Percentiles rank a stretch among this genome's conserved stretches.
These are phyloP conservation scores for Pteropus alecto DNA, from an alignment of 2,113 vertebrate genomes.

Conservation along the genomic window DNA sequence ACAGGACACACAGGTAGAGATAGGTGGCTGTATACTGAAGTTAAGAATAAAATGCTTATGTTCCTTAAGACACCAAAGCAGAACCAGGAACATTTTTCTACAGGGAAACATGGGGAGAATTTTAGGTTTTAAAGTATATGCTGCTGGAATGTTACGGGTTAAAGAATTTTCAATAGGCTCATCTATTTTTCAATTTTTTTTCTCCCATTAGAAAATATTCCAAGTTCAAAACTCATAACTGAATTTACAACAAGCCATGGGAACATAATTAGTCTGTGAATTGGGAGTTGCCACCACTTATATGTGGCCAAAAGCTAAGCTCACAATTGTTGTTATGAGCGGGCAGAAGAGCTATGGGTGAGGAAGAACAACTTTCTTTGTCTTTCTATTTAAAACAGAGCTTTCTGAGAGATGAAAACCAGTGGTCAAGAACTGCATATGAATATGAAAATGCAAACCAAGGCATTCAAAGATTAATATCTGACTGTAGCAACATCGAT, in stretches of 20 bases:
- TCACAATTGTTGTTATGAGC: not conserved
- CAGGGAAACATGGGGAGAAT: not conserved
- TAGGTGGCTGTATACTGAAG: not conserved
- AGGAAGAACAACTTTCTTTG: not conserved
- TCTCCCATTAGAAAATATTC: not conserved
- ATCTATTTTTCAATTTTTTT: not conserved
- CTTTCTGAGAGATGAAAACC: slow-evolving; percentile 1
- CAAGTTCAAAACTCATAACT: not conserved
- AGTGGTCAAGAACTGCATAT: not conserved
- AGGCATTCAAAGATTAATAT: not conserved
- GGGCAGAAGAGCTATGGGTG: not conserved
- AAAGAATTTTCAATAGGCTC: not conserved
- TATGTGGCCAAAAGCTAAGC: not conserved
- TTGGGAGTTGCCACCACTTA: not conserved
- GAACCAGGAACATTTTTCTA: not conserved
- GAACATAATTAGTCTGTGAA: not conserved
- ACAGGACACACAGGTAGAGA: not conserved
- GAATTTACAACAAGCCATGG: not conserved
- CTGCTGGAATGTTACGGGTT: not conserved
- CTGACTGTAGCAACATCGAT: not conserved
- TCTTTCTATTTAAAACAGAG: not conserved
- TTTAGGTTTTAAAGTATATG: not conserved
- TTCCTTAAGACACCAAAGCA: not conserved
- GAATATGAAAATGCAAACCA: slow-evolving; percentile 25
- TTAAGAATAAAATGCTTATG: not conserved